Conservation (phyloP, 2,888 invertebrate genomes). For the Eumerus sabulonum region DNA sequence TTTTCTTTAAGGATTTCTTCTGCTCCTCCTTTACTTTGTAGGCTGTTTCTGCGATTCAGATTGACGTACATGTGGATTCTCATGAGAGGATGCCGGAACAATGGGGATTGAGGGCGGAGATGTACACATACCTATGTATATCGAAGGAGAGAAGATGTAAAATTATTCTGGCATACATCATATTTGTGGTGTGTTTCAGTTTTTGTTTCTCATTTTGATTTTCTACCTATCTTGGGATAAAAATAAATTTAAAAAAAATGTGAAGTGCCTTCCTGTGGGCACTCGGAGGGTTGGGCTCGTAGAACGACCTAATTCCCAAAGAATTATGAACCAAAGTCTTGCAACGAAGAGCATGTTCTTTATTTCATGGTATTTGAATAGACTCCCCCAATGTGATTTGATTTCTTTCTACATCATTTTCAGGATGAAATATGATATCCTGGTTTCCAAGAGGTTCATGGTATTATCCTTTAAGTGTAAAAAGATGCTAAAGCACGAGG, state of each 20-base stretch:
- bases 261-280: conserved; percentile 30
- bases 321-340: conserved; percentile 3
- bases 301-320: neutral
- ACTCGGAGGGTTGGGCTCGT: neutral
- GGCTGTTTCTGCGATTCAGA: neutral
- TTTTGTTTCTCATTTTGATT: conserved; percentile 4
- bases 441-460: no score
- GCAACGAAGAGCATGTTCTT: neutral
- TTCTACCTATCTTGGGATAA: neutral
- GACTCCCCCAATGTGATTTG: conserved; percentile 10
- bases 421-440: neutral
- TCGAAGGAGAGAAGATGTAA: conserved; percentile 6
- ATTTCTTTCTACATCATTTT: neutral
- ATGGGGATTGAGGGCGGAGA: neutral
- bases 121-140: no score
- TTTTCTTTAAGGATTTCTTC: conserved; percentile 3
- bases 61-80: neutral
- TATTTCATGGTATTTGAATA: conserved; percentile 10
- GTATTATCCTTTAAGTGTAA: no score
- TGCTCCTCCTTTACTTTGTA: neutral
- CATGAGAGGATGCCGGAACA: conserved; percentile 1
- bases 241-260: conserved; percentile 23
- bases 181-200: neutral
- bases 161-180: conserved; percentile 24
- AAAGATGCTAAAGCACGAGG: no score